Base-by-base conservation (phyloP, 2,888 invertebrate species). In the Drosophila lutescens region DNA sequence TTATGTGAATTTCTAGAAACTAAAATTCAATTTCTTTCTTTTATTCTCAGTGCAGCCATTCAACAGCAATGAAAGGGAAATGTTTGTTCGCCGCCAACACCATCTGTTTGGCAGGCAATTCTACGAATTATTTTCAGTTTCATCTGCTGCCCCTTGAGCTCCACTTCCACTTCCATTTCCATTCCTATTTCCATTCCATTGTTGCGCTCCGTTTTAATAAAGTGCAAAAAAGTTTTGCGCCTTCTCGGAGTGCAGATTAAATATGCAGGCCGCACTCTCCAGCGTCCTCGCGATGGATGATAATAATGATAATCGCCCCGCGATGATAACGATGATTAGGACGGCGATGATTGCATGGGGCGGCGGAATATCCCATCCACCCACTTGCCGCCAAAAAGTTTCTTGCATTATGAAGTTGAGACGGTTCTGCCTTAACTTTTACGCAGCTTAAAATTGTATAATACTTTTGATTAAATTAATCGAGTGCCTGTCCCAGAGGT, bases 231-330 rank as follows among this genome's bases (percentile, higher is more conserved):
- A 68, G 32, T 77, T 77, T 65, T 44, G 36, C 74, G 74, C 67
- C 72, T 59, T 50, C 46, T 41, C 56, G 50, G 73, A 88, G 87
- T 86, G 79, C 77, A 88, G 85, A 88, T 88, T 84, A 89, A 88
- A 89, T 86, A 88, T 86, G 84, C 77, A 75, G 77, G 73, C 69
- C 54, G 63, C 55, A 63, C 69, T 63, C 30, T 68, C 38, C 38
- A 6, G n/a, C 7, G 30, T 59, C 69, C 73, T 65, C 65, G 66
- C 69, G 36, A 63, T 49, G 46, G 63, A 69, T 56, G 57, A 62
- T 66, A 36, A 50, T 70, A 58, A 69, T 56, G 60, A 65, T 66
- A 36, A 46, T 70, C 47, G 47, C 32, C 47, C 4, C 15, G 47
- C 56, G 36, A 43, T 40, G 49, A 49, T 34, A 47, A 32, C 36